Evolutionary conservation across 1,140 invertebrate species (phyloP).

Genomic region (Meteorus sp.): DNA sequence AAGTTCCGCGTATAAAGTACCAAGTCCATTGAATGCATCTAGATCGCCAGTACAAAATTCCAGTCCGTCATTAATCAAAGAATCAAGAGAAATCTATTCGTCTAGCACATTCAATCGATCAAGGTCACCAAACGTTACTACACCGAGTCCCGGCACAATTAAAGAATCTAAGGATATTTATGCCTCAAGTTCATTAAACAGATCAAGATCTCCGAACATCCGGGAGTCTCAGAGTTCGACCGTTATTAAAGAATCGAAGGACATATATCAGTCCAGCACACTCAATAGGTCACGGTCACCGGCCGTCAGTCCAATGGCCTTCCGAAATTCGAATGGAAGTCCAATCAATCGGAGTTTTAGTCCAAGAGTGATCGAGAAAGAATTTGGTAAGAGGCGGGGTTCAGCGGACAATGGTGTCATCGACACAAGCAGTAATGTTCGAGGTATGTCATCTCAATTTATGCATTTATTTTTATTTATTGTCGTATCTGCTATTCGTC

Average conservation of each 20-base stretch:
- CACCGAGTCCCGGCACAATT: slow-evolving; percentile 41
- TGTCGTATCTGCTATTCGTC: neutral
- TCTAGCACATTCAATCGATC: slow-evolving; percentile 45
- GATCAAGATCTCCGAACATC: slow-evolving; percentile 29
- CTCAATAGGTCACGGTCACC: slow-evolving; percentile 48
- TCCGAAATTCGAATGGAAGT: slow-evolving; percentile 37
- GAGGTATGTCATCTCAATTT: slow-evolving; percentile 42
- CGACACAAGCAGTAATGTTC: slow-evolving; percentile 71
- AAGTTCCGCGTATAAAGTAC: slow-evolving; percentile 35
- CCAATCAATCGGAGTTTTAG: slow-evolving; percentile 51
- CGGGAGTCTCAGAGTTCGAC: slow-evolving; percentile 33
- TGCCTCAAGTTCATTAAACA: slow-evolving; percentile 28
- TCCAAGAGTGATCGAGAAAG: slow-evolving; percentile 52
- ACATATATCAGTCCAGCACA: slow-evolving; percentile 48
- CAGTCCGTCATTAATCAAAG: slow-evolving; percentile 52
- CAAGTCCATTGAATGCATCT: slow-evolving; percentile 38
- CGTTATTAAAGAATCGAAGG: slow-evolving; percentile 48
- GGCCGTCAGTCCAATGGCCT: slow-evolving; percentile 40
- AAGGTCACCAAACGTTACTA: slow-evolving; percentile 44
- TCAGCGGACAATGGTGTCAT: slow-evolving; percentile 56
- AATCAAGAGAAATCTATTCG: slow-evolving; percentile 49
- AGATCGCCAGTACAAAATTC: slow-evolving; percentile 37
- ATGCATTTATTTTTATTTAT: slow-evolving; percentile 2
- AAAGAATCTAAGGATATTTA: slow-evolving; percentile 35
- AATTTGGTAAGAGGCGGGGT: slow-evolving; percentile 42